A percentile compares a stretch with the other conserved stretches of the same genome.
These are phyloP conservation scores for Haemorhous mexicanus DNA, from an alignment of 2,113 vertebrate species.

Conservation along the genomic window DNA sequence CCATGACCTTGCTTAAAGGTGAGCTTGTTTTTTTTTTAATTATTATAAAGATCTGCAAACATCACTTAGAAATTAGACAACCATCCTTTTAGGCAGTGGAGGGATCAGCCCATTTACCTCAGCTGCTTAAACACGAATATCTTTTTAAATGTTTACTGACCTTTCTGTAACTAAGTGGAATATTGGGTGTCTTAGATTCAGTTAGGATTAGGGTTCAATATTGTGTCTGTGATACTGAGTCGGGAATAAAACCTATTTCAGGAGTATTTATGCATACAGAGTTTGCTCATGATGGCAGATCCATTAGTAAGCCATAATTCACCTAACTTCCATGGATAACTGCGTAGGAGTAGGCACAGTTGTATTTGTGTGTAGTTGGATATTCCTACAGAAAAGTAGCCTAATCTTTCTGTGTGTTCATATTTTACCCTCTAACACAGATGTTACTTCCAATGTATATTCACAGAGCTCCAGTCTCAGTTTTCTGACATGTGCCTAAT, in stretches of 20 bases:
- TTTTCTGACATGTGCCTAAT: neutral
- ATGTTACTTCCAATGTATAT: neutral
- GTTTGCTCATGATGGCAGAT: neutral
- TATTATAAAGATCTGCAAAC: neutral
- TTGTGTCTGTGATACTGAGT: neutral
- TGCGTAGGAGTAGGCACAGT: neutral
- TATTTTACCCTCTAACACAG: neutral
- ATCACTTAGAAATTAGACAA: neutral
- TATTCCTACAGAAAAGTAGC: neutral
- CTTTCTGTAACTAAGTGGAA: neutral
- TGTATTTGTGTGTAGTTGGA: neutral
- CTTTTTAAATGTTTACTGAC: neutral
- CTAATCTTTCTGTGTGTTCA: neutral
- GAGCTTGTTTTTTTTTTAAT: neutral
- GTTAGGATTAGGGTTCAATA: neutral
- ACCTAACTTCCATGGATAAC: neutral
- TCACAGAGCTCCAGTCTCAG: neutral
- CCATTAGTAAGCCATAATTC: neutral
- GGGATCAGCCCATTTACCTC: neutral
- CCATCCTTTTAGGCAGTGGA: neutral
- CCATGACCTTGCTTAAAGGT: neutral
- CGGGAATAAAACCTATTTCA: neutral
- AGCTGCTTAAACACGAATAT: neutral
- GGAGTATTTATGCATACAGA: neutral
- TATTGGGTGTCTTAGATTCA: neutral